A percentile compares a stretch with the other conserved stretches of the same genome.
These are phyloP conservation scores for Pocillopora damicornis DNA, from an alignment of 64 coral and sea anemone genomes.

Conservation along the genomic window DNA sequence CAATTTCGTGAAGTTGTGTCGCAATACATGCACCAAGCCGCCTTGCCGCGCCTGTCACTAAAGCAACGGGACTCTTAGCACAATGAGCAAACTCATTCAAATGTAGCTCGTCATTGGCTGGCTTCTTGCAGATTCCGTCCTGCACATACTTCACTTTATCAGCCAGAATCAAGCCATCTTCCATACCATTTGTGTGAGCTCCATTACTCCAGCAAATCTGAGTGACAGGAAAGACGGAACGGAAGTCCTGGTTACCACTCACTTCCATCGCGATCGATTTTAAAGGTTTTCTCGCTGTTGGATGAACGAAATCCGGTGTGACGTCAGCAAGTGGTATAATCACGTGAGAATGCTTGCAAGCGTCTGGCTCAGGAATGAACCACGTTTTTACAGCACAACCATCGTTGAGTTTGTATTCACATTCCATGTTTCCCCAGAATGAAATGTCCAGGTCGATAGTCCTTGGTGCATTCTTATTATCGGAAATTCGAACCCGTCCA, in stretches of 20 bases:
- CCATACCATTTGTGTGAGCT: neutral
- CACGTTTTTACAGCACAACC: constrained; percentile 18
- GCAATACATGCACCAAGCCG: constrained; percentile 65
- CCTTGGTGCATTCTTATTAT: constrained; percentile 35
- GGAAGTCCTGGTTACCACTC: constrained; percentile 32
- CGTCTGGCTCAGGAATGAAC: constrained; percentile 33
- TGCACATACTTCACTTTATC: neutral
- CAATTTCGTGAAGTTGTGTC: constrained; percentile 18
- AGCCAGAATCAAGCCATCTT: too few species aligned
- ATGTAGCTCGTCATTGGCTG: neutral
- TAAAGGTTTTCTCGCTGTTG: constrained; percentile 28
- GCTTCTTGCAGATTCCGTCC: neutral
- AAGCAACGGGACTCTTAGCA: constrained; percentile 10
- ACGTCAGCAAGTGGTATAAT: constrained; percentile 74
- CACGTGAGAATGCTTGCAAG: constrained; percentile 37
- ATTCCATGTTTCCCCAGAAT: constrained; percentile 32
- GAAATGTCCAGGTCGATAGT: constrained; percentile 79
- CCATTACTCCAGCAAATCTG: neutral
- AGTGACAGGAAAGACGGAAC: constrained; percentile 27
- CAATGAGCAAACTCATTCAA: neutral
- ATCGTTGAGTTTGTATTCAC: constrained; percentile 17
- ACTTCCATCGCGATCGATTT: constrained; percentile 35
- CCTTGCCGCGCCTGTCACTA: constrained; percentile 66
- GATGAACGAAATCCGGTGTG: constrained; percentile 63
- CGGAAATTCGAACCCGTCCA: constrained; percentile 8